Evolutionary conservation across 2,888 invertebrate species (phyloP), one percentile per base, ranked within the genome.

Genomic region (Euplexia lucipara): DNA sequence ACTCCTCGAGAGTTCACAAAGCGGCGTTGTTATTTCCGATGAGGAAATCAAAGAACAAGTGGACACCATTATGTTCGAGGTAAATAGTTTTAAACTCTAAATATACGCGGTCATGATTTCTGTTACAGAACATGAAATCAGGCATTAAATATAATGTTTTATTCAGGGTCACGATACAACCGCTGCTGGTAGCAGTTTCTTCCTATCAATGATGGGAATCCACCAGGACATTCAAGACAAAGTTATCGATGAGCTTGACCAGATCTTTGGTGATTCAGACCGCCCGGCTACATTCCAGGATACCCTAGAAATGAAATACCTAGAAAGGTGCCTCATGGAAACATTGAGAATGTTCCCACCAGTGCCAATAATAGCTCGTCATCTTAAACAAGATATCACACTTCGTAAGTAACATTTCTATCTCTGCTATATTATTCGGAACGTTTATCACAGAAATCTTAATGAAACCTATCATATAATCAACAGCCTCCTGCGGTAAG

Each of bases 1-100:
- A 75, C 95, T 99, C 82, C 95, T 99, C 54, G 98, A 98, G 88
- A 96, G 97, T 80, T 96, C 97, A 64, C 97, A 97, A 74, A 97
- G 97, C 66, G 97, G 97, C 9, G 97, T 96, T 60, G 96, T 96
- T 44, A 96, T 98, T 60, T 96, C 96, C 30, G 98, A 98, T 70
- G 96, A 97, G 72, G 98, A 98, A 92, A 97, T 98, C 78, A 97
- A 97, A 82, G 98, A 98, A 87, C 97, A 98, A 96, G 98, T 98
- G 0, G 97, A 98, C 86, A 98, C 98, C 0, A 98, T 98, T 80
- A 98, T 98, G 98, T 98, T 98, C 88, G 97, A 98, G 96, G 98
- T 97, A 89, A 86, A 80, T 67, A 75, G 70, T 49, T 20, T 44
- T 44, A 44, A 26, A n/a, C n/a, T n/a, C 49, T 4, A 30, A 16